Evolutionary conservation across 2,113 vertebrate species (phyloP).

Genomic region (Puffinus mauretanicus): DNA sequence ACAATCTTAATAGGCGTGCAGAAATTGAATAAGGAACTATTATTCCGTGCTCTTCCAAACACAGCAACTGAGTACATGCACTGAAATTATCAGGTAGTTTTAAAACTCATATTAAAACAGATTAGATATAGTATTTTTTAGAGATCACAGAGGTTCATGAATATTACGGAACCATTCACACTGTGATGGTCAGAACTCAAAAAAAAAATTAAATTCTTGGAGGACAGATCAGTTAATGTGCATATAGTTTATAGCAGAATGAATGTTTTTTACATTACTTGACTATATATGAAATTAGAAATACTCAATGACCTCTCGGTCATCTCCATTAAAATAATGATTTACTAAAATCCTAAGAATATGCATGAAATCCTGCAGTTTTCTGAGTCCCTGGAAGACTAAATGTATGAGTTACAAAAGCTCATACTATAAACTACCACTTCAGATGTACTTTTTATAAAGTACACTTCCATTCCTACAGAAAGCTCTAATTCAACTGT

Average conservation of each 20-base stretch:
- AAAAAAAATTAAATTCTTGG: neutral
- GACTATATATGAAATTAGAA: neutral
- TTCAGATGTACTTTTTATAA: neutral
- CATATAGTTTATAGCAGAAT: neutral
- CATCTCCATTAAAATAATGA: neutral
- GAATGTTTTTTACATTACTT: neutral
- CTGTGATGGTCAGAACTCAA: fast-evolving
- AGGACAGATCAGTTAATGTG: neutral
- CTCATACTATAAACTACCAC: neutral
- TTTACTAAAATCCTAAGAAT: neutral
- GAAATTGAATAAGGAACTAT: neutral
- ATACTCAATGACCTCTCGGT: neutral
- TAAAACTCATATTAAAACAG: neutral
- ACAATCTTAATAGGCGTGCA: neutral
- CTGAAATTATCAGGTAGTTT: neutral
- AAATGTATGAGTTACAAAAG: neutral
- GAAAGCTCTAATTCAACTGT: neutral
- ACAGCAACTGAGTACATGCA: no score
- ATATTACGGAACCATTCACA: neutral
- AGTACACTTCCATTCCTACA: neutral
- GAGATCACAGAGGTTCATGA: neutral
- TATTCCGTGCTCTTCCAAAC: neutral
- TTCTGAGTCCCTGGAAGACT: neutral
- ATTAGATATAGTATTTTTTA: neutral
- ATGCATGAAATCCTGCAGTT: neutral